Evolutionary conservation across 2,797 vertebrate genomes (phyloP), one percentile per base, ranked within the genome.

Genomic region (Amniataba percoides): DNA sequence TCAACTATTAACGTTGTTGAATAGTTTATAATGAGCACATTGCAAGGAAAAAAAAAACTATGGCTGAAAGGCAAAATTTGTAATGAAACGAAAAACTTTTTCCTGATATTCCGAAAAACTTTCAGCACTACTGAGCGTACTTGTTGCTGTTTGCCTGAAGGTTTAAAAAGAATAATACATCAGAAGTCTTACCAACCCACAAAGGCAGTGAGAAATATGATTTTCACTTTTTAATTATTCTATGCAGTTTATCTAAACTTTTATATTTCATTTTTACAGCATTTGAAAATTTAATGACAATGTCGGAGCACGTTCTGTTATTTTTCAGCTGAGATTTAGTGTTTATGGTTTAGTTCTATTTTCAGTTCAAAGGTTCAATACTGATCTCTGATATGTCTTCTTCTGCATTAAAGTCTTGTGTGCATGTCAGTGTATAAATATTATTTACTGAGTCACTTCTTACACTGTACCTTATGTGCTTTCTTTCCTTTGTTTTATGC

Each of bases 1-100:
- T 88, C 93, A 95, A 95, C 93, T 92, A 88, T 95, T 93, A 95
- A 75, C 66, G 12, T 49, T 68, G 74, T 45, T 86, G 74, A 86
- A 86, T 46, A 64, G 73, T 80, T 80, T 75, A 74, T 81, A 71
- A 79, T 72, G 63, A 84, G 52, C 55, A 56, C 0, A 9, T 88
- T 79, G 60, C 10, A 3, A 57, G 11, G 51, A 68, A 36, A 78
- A 72, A 31, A 68, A 36, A 78, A 72, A 46, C 16, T 21, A 23
- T 25, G 7, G 42, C 67, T 80, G n/a, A 82, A 79, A 86, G 64
- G 52, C 55, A 75, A 58, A 59, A 70, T 51, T 34, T 71, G n/a
- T 45, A 48, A 82, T 67, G 67, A 75, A 51, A 23, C 23, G 9
- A 80, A 53, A 71, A 75, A 67, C 48, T 64, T 80, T 75, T 62